Base-by-base conservation (phyloP, 2,113 vertebrate genomes). In the Felis chaus region DNA sequence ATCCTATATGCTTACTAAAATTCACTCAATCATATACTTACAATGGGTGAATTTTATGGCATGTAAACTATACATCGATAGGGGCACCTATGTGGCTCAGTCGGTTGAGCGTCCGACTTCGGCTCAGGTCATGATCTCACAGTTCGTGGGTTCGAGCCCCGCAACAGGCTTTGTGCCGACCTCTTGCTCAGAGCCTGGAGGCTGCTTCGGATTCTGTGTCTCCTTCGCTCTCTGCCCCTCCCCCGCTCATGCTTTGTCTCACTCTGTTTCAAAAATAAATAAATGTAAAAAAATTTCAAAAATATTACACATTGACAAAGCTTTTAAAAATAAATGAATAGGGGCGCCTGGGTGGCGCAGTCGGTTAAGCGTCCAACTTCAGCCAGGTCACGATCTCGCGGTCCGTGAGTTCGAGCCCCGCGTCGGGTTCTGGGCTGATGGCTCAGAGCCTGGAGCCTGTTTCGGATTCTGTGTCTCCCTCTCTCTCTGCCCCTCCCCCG, bases 341-440 rank as follows among this genome's bases (percentile, higher is more conserved):
- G 36, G 36, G 36, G 36, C 36, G 2, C 36, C 36, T 36, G 36
- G 36, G 36, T 36, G 36, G 36, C 36, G 2, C 36, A 36, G 36
- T 36, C 36, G 2, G 36, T 3, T 36, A 36, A 36, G 36, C 2
- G 36, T 36, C 36, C 3, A 3, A 36, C 36, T 36, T 36, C 36
- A 3, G 36, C 36, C 36, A 36, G 36, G 36, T 36, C 36, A 36
- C 3, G 36, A 36, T 36, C 36, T 36, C 36, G 0, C 36, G 3
- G 36, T 36, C 3, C 36, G 36, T 36, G 36, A 36, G 36, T 36
- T 36, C 3, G 36, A 36, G 36, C 36, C 3, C 36, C 36, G 36
- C 36, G 3, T 36, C 36, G 2, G 36, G 36, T 3, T 36, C 36
- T 3, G 3, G 2, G 36, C 36, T 3, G 36, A 36, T 3, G 3